A percentile compares a stretch with the other conserved stretches of the same genome.
phyloP scores from a whole-genome alignment of 2,888 invertebrate genomes.

The Aplocera efformata region DNA sequence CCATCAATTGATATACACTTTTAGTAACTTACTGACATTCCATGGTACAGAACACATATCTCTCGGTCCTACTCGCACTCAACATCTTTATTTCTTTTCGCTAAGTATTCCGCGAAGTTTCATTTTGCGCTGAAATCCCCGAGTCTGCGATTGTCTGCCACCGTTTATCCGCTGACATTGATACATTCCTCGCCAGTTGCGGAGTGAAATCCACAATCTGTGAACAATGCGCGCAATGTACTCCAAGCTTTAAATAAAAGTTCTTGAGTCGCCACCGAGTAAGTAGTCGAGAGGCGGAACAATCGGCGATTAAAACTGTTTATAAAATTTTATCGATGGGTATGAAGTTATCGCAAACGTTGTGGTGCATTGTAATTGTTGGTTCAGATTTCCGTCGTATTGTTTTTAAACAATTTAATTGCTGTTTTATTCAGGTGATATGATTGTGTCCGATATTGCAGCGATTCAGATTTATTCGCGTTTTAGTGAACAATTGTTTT shows the following conservation, averaged over 20 bases:
- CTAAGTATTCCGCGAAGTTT: conserved; percentile 64
- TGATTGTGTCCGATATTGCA: conserved; percentile 13
- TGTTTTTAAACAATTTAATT: conserved; percentile 32
- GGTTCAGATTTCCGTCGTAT: conserved; percentile 29
- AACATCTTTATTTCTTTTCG: conserved; percentile 44
- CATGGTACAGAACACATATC: no score
- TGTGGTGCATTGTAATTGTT: conserved; percentile 31
- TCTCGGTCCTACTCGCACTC: no score
- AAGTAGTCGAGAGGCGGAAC: conserved; percentile 60
- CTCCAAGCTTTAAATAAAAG: conserved; percentile 38
- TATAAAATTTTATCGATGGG: conserved; percentile 63
- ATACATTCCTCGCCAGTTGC: conserved; percentile 51
- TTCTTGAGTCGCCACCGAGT: conserved; percentile 48
- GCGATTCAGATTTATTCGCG: conserved; percentile 2
- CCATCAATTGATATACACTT: no score
- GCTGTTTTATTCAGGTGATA: conserved; percentile 14
- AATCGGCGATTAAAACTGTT: conserved; percentile 73
- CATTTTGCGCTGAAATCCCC: conserved; percentile 53
- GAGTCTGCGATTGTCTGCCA: conserved; percentile 43
- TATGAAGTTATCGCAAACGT: conserved; percentile 48
- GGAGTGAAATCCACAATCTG: conserved; percentile 41
- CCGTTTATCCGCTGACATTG: conserved; percentile 51
- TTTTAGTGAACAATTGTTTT: conserved; percentile 12
- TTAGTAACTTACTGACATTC: no score
- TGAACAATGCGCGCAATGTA: conserved; percentile 54